These are phyloP conservation scores for Pseudobourletiella spinata DNA, from an alignment of 1,140 invertebrate species.

Conservation along the genomic window DNA sequence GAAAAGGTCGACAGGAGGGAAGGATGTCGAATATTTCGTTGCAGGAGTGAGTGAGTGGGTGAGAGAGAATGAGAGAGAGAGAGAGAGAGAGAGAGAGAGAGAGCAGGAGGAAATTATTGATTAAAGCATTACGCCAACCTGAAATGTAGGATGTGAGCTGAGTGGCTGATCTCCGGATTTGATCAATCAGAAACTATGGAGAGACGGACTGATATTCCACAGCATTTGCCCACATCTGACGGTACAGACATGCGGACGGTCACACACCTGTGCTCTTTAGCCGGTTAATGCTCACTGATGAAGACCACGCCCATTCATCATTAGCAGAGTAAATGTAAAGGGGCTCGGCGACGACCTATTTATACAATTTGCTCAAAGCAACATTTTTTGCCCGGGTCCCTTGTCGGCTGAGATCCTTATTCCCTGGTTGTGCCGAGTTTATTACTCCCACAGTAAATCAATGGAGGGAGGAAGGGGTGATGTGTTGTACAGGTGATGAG, in stretches of 20 bases:
- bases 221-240: not conserved
- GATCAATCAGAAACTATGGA: not conserved
- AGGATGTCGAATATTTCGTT: not conserved
- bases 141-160: not conserved
- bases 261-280: too few relatives aligned
- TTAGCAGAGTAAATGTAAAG: too few relatives aligned
- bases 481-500: too few relatives aligned
- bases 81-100: conserved; percentile 8
- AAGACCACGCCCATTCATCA: conserved; percentile 3
- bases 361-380: too few relatives aligned
- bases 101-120: conserved; percentile 2
- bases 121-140: not conserved
- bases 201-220: not conserved
- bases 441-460: too few relatives aligned
- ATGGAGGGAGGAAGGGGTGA: too few relatives aligned
- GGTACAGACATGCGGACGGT: not conserved
- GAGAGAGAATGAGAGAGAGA: not conserved
- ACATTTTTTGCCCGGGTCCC: too few relatives aligned
- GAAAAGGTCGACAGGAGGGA: not conserved
- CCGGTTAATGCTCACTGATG: too few relatives aligned
- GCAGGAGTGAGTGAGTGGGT: too few relatives aligned
- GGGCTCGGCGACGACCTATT: too few relatives aligned
- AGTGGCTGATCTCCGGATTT: conserved; percentile 6
- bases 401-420: not conserved
- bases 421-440: too few relatives aligned